Evolutionary conservation across 2,113 vertebrate species (phyloP).

Genomic region (Tragelaphus strepsiceros): DNA sequence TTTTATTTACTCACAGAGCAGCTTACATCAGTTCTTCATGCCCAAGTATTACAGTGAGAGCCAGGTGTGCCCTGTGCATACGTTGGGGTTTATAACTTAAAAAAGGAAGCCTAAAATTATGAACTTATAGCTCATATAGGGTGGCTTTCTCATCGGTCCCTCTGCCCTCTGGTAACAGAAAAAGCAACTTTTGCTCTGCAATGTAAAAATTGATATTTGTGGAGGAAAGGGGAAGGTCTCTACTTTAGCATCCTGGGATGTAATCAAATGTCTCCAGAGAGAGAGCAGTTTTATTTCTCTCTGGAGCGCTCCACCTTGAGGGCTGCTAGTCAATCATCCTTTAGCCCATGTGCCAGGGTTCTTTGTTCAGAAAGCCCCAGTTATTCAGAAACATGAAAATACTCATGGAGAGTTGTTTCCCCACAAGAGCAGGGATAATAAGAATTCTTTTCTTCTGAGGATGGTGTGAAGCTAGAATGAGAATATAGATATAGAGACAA

Average conservation of each 20-base stretch:
- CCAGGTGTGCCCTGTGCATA: not conserved
- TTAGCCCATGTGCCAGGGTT: not conserved
- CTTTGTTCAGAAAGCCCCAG: not conserved
- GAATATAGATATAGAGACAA: not conserved
- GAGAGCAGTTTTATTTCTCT: not conserved
- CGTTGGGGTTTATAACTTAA: accelerated
- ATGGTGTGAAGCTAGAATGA: not conserved
- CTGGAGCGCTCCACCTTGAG: not conserved
- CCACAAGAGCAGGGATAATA: not conserved
- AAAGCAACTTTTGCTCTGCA: not conserved
- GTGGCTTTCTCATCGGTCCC: not conserved
- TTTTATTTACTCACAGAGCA: not conserved
- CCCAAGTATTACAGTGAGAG: not conserved
- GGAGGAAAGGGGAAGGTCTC: accelerated
- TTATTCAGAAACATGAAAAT: not conserved
- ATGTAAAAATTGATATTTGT: not conserved
- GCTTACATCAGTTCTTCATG: not conserved
- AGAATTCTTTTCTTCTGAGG: not conserved
- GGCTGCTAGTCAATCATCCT: not conserved
- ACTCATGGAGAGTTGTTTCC: not conserved
- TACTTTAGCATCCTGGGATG: not conserved
- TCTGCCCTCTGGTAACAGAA: not conserved
- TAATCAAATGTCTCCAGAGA: not conserved
- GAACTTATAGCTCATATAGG: not conserved
- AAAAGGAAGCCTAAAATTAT: not conserved